phyloP scores from a whole-genome alignment of 2,888 invertebrate genomes.

The Drosophila cracens region DNA sequence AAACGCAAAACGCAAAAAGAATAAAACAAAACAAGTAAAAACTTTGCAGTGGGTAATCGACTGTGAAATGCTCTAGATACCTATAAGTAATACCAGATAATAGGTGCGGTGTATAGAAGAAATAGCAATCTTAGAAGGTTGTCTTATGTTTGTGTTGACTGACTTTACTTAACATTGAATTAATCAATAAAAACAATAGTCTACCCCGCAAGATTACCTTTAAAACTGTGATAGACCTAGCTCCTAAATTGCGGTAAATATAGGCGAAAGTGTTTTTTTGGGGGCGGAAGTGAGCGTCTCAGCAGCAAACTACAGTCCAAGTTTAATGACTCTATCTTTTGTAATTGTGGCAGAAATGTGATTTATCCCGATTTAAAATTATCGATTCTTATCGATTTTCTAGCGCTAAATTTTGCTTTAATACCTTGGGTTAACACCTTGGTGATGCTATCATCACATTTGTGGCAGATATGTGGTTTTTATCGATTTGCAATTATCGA shows the following conservation, averaged over 20 bases:
- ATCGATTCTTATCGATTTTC: neutral
- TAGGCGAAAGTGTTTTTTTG: neutral
- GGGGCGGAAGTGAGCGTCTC: neutral
- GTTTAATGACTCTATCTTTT: neutral
- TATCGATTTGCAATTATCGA: neutral
- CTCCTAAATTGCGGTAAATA: neutral
- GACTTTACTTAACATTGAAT: no score
- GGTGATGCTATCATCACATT: no score
- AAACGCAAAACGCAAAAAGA: slow-evolving; percentile 3
- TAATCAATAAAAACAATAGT: no score
- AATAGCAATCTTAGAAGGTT: no score
- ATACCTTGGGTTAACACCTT: no score
- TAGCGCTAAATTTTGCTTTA: no score
- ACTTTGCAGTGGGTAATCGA: neutral
- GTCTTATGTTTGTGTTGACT: no score
- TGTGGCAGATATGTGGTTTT: neutral
- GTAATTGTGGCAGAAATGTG: neutral
- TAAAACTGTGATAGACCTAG: no score
- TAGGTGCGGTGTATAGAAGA: no score
- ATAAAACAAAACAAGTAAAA: neutral
- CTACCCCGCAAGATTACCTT: no score
- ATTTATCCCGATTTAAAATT: neutral
- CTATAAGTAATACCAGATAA: neutral
- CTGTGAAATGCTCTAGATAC: neutral
- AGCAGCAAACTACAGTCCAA: neutral